These are phyloP conservation scores for Limnephilus lunatus DNA, from an alignment of 2,888 invertebrate genomes.

Conservation along the genomic window DNA sequence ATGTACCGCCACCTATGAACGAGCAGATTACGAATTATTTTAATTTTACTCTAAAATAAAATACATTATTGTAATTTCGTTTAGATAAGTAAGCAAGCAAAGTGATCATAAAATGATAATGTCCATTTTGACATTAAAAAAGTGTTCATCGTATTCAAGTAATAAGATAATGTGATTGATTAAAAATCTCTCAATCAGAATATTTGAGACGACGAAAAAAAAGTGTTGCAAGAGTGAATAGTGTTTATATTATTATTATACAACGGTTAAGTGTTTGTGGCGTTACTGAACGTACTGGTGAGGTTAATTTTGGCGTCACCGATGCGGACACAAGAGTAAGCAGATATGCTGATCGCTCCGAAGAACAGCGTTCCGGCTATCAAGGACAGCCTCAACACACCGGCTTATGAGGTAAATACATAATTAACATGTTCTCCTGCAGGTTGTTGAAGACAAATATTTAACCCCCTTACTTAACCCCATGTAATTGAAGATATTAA, in stretches of 20 bases:
- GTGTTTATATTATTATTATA: neutral
- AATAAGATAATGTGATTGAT: neutral
- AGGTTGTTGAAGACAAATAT: neutral
- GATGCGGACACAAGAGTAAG: slow-evolving; percentile 31
- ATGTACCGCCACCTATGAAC: no score
- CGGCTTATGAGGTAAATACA: slow-evolving; percentile 80
- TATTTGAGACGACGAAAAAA: no score
- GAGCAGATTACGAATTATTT: no score
- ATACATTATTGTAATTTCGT: neutral
- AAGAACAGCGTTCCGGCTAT: slow-evolving; percentile 82
- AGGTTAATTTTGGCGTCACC: neutral
- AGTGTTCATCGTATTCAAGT: neutral
- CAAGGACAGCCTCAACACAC: slow-evolving; percentile 81
- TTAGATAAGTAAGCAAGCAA: neutral
- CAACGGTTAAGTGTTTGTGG: slow-evolving; percentile 21
- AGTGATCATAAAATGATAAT: neutral
- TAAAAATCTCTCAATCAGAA: neutral
- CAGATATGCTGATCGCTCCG: slow-evolving; percentile 74
- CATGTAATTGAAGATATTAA: neutral
- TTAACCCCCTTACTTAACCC: neutral
- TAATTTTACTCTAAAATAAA: no score
- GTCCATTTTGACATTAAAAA: neutral
- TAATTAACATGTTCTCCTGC: neutral
- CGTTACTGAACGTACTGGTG: neutral
- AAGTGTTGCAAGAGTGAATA: neutral